Evolutionary conservation across 2,113 vertebrate species (phyloP).

Genomic region (Potamarius usumacintae): DNA sequence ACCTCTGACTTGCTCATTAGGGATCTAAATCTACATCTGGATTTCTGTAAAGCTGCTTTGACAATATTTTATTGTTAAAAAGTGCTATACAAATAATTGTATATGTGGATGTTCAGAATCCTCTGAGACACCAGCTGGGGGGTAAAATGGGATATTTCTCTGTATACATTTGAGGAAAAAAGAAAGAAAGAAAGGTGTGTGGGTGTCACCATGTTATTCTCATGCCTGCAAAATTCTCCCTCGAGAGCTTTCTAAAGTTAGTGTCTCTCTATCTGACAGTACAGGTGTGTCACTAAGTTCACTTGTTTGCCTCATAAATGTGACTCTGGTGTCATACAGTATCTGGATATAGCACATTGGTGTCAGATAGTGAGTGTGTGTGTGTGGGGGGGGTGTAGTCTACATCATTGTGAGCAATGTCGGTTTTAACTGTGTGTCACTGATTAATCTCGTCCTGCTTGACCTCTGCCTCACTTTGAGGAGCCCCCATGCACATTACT

Average conservation of each 20-base stretch:
- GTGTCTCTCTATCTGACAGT: conserved; percentile 28
- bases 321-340: neutral
- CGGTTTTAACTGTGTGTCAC: neutral
- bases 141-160: neutral
- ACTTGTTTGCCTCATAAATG: neutral
- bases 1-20: neutral
- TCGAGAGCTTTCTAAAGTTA: conserved; percentile 72
- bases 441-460: conserved; percentile 61
- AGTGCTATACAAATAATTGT: neutral
- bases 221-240: conserved; percentile 36
- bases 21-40: neutral
- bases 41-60: neutral
- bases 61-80: neutral
- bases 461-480: conserved; percentile 86
- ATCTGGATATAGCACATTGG: neutral
- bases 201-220: conserved; percentile 32
- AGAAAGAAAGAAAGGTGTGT: conserved; percentile 5
- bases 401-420: neutral
- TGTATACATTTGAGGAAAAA: neutral
- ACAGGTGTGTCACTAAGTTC: neutral
- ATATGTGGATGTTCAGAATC: neutral
- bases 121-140: neutral
- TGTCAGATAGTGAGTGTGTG: conserved; percentile 48
- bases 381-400: conserved; percentile 49
- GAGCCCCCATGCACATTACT: conserved; percentile 73